A percentile compares a stretch with the other conserved stretches of the same genome.
Conservation (phyloP, 2,888 invertebrate species). For the Chymomyza fuscimana region DNA sequence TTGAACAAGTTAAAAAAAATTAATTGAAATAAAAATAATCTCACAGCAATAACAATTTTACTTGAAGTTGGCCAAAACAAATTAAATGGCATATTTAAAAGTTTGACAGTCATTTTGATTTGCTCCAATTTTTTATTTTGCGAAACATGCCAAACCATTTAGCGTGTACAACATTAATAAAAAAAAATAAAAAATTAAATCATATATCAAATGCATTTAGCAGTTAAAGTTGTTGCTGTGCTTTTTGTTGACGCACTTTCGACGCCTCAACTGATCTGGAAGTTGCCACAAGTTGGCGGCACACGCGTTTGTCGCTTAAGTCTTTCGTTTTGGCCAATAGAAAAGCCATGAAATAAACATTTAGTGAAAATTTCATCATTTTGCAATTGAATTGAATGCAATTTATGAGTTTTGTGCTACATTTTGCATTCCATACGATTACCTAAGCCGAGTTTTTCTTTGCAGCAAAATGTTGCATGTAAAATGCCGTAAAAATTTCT, state of each 20-base stretch:
- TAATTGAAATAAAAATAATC: neutral
- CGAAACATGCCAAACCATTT: conserved; percentile 47
- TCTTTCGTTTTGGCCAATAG: conserved; percentile 32
- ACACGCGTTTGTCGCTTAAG: conserved; percentile 40
- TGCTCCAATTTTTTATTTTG: conserved; percentile 49
- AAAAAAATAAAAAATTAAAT: neutral
- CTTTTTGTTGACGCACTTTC: conserved; percentile 58
- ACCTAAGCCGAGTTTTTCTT: neutral
- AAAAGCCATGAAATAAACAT: conserved; percentile 36
- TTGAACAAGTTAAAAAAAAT: conserved; percentile 1
- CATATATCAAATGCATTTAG: neutral
- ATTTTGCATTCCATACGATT: neutral
- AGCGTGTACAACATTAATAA: neutral
- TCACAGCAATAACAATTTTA: neutral
- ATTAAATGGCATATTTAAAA: conserved; percentile 57
- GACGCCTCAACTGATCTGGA: conserved; percentile 12
- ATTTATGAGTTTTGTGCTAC: neutral
- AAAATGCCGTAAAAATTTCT: neutral
- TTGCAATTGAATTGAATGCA: conserved; percentile 2
- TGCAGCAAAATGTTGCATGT: neutral
- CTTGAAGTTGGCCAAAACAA: conserved; percentile 35
- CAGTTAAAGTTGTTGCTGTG: conserved; percentile 11
- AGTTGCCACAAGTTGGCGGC: conserved; percentile 14
- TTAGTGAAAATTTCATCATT: conserved; percentile 6
- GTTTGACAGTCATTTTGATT: conserved; percentile 30